Base-by-base conservation (phyloP, 2,113 vertebrate genomes). In the Triplophysa siluroides region DNA sequence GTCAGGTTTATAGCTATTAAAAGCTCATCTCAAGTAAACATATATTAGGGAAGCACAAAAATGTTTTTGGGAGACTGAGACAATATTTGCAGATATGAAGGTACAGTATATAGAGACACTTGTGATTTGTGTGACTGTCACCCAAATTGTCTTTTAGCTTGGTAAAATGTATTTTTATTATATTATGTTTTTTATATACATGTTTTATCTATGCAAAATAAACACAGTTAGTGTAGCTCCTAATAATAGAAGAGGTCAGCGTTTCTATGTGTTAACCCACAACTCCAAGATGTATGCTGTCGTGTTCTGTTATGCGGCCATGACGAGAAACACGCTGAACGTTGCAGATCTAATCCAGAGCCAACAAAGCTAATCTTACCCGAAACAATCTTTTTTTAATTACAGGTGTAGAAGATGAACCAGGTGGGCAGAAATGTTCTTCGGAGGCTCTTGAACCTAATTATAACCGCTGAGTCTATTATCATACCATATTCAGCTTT, bases 381-480 rank as follows among this genome's bases (percentile, higher is more conserved):
- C 63, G 65, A 50, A 29, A 47, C 18, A 4, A 47, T 78, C 61
- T 71, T 73, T 23, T 38, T 65, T 54, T 72, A 73, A 83, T 78
- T 80, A 61, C 54, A 73, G 33, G 8, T 67, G 43, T 67, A 45
- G 72, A 78, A 61, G 74, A 73, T 68, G 52, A 73, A 83, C 60
- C 72, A 78, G 82, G 78, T 83, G 73, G 52, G 50, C 33, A 68
- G 81, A 82, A 74, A 50, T 62, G 24, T 74, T 18, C 73, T 78
- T 80, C 60, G 45, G 23, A 74, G 65, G 10, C 50, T 69, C 58
- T 78, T 69, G 38, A 43, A 56, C 69, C 68, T 81, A 77, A 81
- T 85, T 75, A 81, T 64, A 78, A 52, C 75, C 66, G 69, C 41
- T 60, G 38, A 54, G 63, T 70, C 64, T 65, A 77, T 85, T 81